A percentile compares a stretch with the other conserved stretches of the same genome.
Conservation (phyloP, 2,888 invertebrate species). For the Zonitis immaculata region DNA sequence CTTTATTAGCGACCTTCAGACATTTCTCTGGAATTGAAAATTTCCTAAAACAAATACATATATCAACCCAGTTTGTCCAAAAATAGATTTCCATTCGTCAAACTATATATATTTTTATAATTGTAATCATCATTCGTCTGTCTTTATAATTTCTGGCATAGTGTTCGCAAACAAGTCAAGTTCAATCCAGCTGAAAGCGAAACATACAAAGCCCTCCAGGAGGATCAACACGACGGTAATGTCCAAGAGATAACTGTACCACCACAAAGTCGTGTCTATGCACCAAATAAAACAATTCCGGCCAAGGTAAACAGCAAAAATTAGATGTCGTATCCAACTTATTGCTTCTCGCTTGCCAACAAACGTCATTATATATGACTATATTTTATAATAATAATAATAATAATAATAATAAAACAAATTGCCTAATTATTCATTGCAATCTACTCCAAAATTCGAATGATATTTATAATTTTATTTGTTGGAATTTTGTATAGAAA, state of each 20-base stretch:
- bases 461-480: not conserved
- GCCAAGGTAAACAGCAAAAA: conserved; percentile 38
- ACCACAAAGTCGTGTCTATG: conserved; percentile 71
- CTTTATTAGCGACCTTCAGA: no score
- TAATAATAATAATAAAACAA: no score
- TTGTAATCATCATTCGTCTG: not conserved
- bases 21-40: no score
- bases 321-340: conserved; percentile 15
- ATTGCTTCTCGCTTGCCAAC: no score
- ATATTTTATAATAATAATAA: no score
- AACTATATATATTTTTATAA: not conserved
- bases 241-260: conserved; percentile 67
- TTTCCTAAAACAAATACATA: not conserved
- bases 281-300: conserved; percentile 53
- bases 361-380: conserved; percentile 15
- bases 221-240: conserved; percentile 61
- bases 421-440: no score
- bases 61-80: not conserved
- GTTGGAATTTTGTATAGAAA: conserved; percentile 38
- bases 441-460: no score
- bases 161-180: conserved; percentile 62
- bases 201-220: conserved; percentile 82
- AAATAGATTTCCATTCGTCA: no score
- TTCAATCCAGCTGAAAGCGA: conserved; percentile 88
- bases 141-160: conserved; percentile 20